Evolutionary conservation across 1,140 invertebrate genomes (phyloP), one percentile per base, ranked within the genome.

Genomic region (Panagrolaimus sp.): DNA sequence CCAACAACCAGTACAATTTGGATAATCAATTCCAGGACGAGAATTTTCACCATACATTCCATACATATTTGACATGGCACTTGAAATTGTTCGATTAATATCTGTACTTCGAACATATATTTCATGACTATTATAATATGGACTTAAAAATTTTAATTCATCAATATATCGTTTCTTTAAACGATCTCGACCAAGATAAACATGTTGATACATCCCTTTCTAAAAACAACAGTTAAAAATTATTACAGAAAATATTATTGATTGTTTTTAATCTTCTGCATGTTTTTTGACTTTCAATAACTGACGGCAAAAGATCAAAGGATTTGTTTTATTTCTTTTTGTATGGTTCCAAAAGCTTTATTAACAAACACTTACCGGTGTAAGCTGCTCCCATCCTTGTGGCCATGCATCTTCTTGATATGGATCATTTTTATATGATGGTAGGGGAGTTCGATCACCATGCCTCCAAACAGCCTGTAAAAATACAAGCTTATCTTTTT

Each of bases 191-290:
- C 27, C 62, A 42, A 63, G 42, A 14, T 23, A 63, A 16, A 63
- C 27, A 43, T 63, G 62, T 63, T 63, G 62, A 38, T 63, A 9
- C 62, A 63, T 63, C 9, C 62, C 62, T 27, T 57, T 57, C 51
- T 57, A 16, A 57, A 57, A 57, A 57, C 11, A n/a, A 3, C 2
- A 38, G 31, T 38, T 4, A 38, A 38, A 7, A 4, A 38, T 38
- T 2, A 7, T 4, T 38, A 7, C 31, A 38, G n/a, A n/a, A 38
- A 27, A 14, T 4, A 20, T 57, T 20, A 25, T 57, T 14, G 4
- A 57, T n/a, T n/a, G n/a, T n/a, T n/a, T n/a, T n/a, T n/a, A n/a
- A n/a, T n/a, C n/a, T n/a, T n/a, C n/a, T n/a, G n/a, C n/a, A n/a
- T n/a, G n/a, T n/a, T n/a, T n/a, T n/a, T n/a, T n/a, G n/a, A n/a